phyloP scores from a whole-genome alignment of 1,140 invertebrate genomes.

The Pectinophora gossypiella region DNA sequence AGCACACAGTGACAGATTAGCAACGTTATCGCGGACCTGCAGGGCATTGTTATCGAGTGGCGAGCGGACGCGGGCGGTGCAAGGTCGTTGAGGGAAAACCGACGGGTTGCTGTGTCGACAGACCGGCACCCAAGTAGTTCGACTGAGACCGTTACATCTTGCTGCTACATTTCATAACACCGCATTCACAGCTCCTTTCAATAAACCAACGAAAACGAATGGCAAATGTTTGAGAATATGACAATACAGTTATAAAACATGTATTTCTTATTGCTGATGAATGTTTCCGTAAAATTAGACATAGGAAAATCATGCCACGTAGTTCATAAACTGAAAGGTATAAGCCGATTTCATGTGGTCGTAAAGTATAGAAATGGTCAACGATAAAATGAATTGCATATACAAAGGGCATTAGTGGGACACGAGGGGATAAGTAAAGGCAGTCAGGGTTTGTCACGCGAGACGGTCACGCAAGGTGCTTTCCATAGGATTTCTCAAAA shows the following conservation, averaged over 20 bases:
- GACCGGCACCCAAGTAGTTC: slow-evolving; percentile 31
- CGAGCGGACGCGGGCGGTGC: slow-evolving; percentile 40
- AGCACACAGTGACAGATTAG: slow-evolving; percentile 30
- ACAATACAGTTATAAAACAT: background rate
- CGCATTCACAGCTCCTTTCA: slow-evolving; percentile 27
- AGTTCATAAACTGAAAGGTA: slow-evolving; percentile 7
- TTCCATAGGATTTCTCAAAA: slow-evolving; percentile 47
- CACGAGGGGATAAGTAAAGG: slow-evolving; percentile 33
- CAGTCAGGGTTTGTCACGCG: slow-evolving; percentile 49
- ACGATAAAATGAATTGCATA: slow-evolving; percentile 34
- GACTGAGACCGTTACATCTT: slow-evolving; percentile 43
- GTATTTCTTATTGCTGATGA: no score
- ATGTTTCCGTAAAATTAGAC: no score
- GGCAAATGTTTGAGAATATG: background rate
- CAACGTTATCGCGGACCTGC: slow-evolving; percentile 31
- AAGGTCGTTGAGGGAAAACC: slow-evolving; percentile 71
- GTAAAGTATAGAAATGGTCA: slow-evolving; percentile 5
- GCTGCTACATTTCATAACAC: slow-evolving; percentile 40
- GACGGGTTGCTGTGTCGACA: slow-evolving; percentile 41
- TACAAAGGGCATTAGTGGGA: slow-evolving; percentile 50
- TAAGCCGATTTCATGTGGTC: slow-evolving; percentile 4
- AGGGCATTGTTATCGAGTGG: slow-evolving; percentile 48
- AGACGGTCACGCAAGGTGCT: slow-evolving; percentile 57
- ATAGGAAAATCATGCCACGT: slow-evolving; percentile 10
- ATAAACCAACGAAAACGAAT: slow-evolving; percentile 29